These are phyloP conservation scores for Galbula dea DNA, from an alignment of 2,113 vertebrate species.

Conservation along the genomic window DNA sequence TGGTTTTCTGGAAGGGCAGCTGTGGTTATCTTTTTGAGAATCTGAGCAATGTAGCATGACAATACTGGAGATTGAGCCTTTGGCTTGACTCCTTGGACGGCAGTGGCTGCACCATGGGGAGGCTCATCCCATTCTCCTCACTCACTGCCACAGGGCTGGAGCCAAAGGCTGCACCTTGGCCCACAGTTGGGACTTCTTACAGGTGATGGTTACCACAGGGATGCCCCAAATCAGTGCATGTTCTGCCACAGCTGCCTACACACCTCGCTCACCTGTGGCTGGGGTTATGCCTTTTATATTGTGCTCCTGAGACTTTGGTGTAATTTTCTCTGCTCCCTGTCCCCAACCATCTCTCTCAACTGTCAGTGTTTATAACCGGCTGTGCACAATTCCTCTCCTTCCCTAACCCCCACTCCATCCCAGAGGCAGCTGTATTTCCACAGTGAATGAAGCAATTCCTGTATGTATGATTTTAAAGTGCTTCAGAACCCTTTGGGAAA, in stretches of 20 bases:
- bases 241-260: background rate
- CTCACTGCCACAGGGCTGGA: background rate
- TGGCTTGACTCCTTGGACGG: background rate
- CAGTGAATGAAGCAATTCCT: slow-evolving; percentile 19
- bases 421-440: slow-evolving; percentile 18
- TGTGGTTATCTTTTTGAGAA: background rate
- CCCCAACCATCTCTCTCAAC: background rate
- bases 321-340: background rate
- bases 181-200: rapidly evolving
- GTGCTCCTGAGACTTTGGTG: background rate
- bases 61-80: background rate
- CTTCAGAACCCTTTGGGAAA: slow-evolving; percentile 51
- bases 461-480: slow-evolving; percentile 4
- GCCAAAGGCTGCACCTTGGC: background rate
- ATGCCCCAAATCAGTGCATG: rapidly evolving
- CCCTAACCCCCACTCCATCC: background rate
- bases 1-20: background rate
- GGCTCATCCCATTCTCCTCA: background rate
- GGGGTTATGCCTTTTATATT: background rate
- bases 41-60: background rate
- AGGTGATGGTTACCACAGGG: rapidly evolving
- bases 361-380: background rate
- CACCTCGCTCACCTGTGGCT: background rate
- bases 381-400: background rate
- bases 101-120: rapidly evolving